Evolutionary conservation across 2,888 invertebrate species (phyloP).

Genomic region (Epinotia demarniana): DNA sequence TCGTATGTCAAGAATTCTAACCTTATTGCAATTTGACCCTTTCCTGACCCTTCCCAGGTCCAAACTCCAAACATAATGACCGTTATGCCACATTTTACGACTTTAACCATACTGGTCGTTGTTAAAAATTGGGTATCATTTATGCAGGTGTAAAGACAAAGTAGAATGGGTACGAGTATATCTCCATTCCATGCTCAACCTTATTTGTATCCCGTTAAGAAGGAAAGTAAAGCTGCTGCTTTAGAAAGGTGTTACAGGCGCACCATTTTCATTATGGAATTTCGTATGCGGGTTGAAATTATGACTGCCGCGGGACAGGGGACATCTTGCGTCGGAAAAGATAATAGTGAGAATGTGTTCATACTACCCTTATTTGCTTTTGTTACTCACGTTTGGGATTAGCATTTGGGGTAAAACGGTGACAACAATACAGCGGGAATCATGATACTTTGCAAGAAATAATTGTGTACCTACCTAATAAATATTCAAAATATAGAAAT

Average conservation of each 20-base stretch:
- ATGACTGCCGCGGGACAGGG: conserved; percentile 26
- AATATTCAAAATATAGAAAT: too few species aligned
- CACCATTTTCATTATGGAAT: conserved; percentile 43
- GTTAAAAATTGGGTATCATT: conserved; percentile 44
- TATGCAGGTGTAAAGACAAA: conserved; percentile 31
- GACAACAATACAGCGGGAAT: neutral
- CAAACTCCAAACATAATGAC: conserved; percentile 50
- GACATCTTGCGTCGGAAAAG: conserved; percentile 30
- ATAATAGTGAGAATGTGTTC: conserved; percentile 27
- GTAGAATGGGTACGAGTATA: conserved; percentile 4
- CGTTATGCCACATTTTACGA: conserved; percentile 38
- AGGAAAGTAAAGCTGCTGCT: neutral
- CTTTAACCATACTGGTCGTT: conserved; percentile 34
- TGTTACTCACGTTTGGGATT: conserved; percentile 3
- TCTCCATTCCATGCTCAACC: neutral
- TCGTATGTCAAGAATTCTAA: conserved; percentile 49
- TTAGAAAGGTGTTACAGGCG: conserved; percentile 13
- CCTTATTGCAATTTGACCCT: conserved; percentile 49
- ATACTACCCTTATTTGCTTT: conserved; percentile 9
- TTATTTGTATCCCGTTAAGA: neutral
- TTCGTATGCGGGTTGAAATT: conserved; percentile 36
- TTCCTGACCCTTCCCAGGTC: conserved; percentile 50
- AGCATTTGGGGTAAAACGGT: too few species aligned
- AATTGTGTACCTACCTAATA: too few species aligned
- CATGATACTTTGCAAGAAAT: too few species aligned